Evolutionary conservation across 2,797 vertebrate genomes (phyloP).

Genomic region (Gouania willdenowi): DNA sequence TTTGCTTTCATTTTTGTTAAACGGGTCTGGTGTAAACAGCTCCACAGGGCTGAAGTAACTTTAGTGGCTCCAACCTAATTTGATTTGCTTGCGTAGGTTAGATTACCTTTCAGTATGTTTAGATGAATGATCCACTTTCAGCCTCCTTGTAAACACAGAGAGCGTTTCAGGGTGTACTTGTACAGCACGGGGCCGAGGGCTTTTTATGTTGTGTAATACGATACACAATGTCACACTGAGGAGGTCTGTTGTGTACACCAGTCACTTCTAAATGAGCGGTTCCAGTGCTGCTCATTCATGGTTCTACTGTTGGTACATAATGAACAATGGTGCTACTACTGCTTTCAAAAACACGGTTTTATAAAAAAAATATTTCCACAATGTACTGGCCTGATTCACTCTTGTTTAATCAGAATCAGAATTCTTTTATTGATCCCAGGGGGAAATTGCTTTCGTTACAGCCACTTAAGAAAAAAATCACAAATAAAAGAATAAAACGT

Average conservation of each 20-base stretch:
- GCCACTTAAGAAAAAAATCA: too few relatives aligned
- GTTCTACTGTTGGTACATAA: background rate
- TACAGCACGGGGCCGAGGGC: conserved; percentile 1
- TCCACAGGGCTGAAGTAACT: conserved; percentile 24
- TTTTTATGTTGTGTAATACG: conserved; percentile 9
- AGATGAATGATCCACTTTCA: conserved; percentile 45
- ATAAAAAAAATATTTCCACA: too few relatives aligned
- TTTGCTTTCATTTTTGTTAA: conserved; percentile 45
- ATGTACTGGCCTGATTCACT: too few relatives aligned
- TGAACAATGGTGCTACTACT: too few relatives aligned
- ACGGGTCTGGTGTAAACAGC: conserved; percentile 49
- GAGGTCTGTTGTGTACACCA: conserved; percentile 4
- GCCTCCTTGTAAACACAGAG: conserved; percentile 38
- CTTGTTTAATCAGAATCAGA: too few relatives aligned
- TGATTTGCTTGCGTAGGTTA: conserved; percentile 42
- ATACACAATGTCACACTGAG: conserved; percentile 15
- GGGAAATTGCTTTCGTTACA: too few relatives aligned
- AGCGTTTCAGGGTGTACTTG: conserved; percentile 25
- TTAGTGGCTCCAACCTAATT: conserved; percentile 40
- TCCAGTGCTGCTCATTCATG: background rate
- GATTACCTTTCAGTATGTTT: conserved; percentile 40
- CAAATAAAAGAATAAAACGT: too few relatives aligned
- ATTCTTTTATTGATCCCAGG: too few relatives aligned
- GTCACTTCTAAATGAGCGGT: background rate
- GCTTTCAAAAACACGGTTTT: too few relatives aligned